Percentiles rank a stretch among this genome's conserved stretches.
These are phyloP conservation scores for Apotomis betuletana DNA, from an alignment of 2,888 invertebrate genomes.

Conservation along the genomic window DNA sequence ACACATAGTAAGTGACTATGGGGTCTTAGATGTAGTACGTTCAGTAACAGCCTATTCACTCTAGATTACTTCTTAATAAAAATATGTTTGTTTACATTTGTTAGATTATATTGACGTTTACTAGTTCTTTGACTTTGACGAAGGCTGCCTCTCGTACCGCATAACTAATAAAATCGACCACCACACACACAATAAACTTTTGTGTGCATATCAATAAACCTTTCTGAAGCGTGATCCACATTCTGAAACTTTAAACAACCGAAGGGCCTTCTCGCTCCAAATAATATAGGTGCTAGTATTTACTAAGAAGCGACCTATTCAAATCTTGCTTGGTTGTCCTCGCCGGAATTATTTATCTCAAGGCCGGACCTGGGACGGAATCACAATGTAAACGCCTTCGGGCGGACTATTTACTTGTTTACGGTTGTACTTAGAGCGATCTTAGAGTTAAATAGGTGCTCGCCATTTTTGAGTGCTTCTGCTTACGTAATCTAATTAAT, in stretches of 20 bases:
- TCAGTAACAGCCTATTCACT: no score
- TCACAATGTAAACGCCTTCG: constrained; percentile 37
- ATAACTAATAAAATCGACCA: neutral
- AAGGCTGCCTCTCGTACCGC: neutral
- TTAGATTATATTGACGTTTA: no score
- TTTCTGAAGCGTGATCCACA: constrained; percentile 61
- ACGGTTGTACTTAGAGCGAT: constrained; percentile 33
- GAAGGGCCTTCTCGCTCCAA: constrained; percentile 46
- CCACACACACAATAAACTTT: constrained; percentile 19
- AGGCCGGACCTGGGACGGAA: constrained; percentile 37
- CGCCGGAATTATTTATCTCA: constrained; percentile 38
- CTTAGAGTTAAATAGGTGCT: constrained; percentile 26
- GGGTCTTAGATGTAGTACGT: no score
- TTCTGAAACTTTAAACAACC: constrained; percentile 61
- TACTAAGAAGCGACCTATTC: constrained; percentile 41
- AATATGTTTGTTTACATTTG: no score
- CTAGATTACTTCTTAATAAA: no score
- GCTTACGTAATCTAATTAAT: constrained; percentile 25
- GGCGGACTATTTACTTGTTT: constrained; percentile 38
- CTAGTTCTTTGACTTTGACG: neutral
- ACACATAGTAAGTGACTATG: no score
- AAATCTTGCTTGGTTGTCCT: constrained; percentile 40
- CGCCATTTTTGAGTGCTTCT: constrained; percentile 23
- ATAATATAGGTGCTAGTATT: constrained; percentile 38
- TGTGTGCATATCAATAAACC: constrained; percentile 52